Conservation (phyloP, 2,797 vertebrate genomes). For the Anabacerthia variegaticeps region DNA sequence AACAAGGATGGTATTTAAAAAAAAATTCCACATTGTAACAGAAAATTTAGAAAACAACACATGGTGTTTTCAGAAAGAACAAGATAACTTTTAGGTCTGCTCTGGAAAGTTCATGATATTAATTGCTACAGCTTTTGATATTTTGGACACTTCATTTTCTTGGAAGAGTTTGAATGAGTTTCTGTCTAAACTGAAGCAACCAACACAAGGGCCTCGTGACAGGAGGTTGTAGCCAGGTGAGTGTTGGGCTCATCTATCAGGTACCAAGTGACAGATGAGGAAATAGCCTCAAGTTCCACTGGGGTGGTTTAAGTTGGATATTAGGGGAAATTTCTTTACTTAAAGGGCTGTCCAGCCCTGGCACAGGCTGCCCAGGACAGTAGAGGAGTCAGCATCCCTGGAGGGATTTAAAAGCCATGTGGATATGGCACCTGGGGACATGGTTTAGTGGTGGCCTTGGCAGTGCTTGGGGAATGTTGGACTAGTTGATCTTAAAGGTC, state of each 20-base stretch:
- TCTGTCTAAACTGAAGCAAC: background rate
- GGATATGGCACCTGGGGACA: background rate
- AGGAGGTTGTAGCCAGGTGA: background rate
- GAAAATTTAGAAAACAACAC: background rate
- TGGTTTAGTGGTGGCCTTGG: background rate
- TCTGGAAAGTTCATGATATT: background rate
- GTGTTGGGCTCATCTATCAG: background rate
- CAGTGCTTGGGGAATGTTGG: background rate
- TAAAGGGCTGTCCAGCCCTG: background rate
- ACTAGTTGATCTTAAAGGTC: background rate
- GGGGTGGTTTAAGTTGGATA: background rate
- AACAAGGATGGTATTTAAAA: background rate
- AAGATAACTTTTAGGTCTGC: fast-evolving
- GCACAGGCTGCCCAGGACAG: background rate
- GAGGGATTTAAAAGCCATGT: background rate
- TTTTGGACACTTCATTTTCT: background rate
- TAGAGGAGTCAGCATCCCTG: background rate
- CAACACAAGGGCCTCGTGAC: background rate
- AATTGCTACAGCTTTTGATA: background rate
- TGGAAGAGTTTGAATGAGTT: background rate
- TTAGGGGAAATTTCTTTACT: background rate
- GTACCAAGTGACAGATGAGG: background rate
- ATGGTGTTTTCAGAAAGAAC: background rate
- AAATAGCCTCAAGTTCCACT: fast-evolving
- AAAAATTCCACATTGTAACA: background rate